Evolutionary conservation across 2,797 vertebrate genomes (phyloP).

Genomic region (Phataginus tricuspis): DNA sequence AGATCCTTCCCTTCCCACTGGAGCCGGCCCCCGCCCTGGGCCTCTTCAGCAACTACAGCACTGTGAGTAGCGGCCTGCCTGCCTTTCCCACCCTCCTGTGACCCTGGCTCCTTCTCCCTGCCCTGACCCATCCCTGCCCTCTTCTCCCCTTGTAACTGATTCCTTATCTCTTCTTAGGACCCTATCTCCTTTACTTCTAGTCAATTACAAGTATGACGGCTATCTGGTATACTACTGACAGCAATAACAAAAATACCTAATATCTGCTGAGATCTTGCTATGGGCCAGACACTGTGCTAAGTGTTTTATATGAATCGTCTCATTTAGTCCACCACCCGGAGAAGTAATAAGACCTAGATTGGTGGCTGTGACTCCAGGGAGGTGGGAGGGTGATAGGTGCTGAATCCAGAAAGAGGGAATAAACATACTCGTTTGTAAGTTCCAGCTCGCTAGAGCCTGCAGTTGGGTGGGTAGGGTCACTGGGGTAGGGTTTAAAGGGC

Average conservation of each 20-base stretch:
- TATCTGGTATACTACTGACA: not conserved
- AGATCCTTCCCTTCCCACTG: slow-evolving; percentile 93
- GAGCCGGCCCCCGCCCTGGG: slow-evolving; percentile 91
- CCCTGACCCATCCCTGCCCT: not conserved
- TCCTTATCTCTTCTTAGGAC: not conserved
- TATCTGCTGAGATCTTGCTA: not conserved
- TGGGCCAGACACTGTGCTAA: not conserved
- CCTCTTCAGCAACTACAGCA: slow-evolving; percentile 93
- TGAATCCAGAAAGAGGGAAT: not conserved
- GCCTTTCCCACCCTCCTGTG: not conserved
- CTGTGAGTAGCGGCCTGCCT: slow-evolving; percentile 85
- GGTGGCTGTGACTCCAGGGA: not conserved
- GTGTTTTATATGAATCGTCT: not conserved
- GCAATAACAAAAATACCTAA: not conserved
- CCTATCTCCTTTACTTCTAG: not conserved
- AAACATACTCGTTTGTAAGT: not conserved
- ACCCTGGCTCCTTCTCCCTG: not conserved
- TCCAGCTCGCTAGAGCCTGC: not conserved
- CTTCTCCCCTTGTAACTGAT: not conserved
- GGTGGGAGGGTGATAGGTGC: not conserved
- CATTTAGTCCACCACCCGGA: not conserved
- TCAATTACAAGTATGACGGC: not conserved
- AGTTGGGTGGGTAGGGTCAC: not conserved
- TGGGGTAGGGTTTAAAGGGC: not conserved
- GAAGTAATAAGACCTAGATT: not conserved